Conservation (phyloP, 2,113 vertebrate species). For the Oryzias melastigma region DNA sequence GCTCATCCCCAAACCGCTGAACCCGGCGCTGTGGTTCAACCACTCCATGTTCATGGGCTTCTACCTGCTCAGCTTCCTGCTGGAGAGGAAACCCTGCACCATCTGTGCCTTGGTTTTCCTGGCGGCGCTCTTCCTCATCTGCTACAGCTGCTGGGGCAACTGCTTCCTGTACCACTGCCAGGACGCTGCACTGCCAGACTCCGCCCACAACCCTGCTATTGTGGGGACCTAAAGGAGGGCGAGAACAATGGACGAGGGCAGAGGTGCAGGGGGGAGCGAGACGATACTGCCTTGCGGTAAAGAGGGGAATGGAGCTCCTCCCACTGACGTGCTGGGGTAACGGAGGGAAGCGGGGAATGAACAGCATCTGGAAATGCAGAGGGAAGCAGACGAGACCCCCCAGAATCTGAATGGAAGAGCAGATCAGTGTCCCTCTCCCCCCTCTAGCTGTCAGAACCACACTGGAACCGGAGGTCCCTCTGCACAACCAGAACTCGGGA, state of each 20-base stretch:
- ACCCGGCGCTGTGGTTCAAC: slow-evolving; percentile 98
- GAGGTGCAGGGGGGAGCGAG: background rate
- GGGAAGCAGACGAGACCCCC: slow-evolving; percentile 10
- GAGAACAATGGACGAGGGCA: too few relatives aligned
- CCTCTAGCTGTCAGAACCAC: too few relatives aligned
- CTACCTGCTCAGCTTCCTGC: slow-evolving; percentile 98
- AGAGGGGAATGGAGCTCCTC: background rate
- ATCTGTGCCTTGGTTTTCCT: slow-evolving; percentile 99
- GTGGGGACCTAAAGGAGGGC: slow-evolving; percentile 85
- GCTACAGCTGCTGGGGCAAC: slow-evolving; percentile 99
- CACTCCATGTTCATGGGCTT: slow-evolving; percentile 99
- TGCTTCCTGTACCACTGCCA: slow-evolving; percentile 99
- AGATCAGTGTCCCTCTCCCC: slow-evolving; percentile 20
- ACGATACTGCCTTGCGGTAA: slow-evolving; percentile 34
- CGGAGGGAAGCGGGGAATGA: background rate
- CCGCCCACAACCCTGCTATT: slow-evolving; percentile 90
- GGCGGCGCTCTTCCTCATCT: slow-evolving; percentile 95
- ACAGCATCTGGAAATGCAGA: background rate
- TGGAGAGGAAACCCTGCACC: slow-evolving; percentile 99
- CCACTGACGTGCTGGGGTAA: background rate
- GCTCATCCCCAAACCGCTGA: slow-evolving; percentile 97
- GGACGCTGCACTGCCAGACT: slow-evolving; percentile 86
- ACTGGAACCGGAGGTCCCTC: too few relatives aligned
- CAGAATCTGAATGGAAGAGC: slow-evolving; percentile 19
- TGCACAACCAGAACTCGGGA: too few relatives aligned